These are phyloP conservation scores for Mirza zaza DNA, from an alignment of 2,113 vertebrate species.

Conservation along the genomic window DNA sequence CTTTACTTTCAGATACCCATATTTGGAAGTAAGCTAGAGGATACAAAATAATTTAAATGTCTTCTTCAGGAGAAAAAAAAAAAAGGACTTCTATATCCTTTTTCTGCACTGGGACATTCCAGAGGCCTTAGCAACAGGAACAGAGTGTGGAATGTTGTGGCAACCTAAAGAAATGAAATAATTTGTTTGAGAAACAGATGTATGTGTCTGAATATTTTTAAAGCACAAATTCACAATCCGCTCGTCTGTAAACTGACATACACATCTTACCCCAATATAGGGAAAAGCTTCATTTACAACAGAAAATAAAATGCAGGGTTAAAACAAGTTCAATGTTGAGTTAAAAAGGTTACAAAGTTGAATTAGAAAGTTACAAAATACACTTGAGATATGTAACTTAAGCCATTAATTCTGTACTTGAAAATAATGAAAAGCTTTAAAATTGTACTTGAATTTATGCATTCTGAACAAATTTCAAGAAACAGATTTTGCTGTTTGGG, in stretches of 20 bases:
- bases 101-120: conserved; percentile 67
- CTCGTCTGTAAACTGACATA: conserved; percentile 20
- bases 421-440: conserved; percentile 32
- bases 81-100: conserved; percentile 27
- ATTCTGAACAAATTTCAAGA: conserved; percentile 1
- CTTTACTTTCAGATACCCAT: conserved; percentile 45
- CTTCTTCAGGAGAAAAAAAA: neutral
- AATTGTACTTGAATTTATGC: neutral
- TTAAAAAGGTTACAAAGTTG: conserved; percentile 6
- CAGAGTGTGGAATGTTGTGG: conserved; percentile 37
- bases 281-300: neutral
- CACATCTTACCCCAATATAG: neutral
- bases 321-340: neutral
- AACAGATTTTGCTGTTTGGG: neutral
- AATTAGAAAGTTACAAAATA: conserved; percentile 13
- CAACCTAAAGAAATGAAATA: conserved; percentile 53
- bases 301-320: neutral
- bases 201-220: conserved; percentile 41
- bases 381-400: neutral
- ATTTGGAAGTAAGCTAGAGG: conserved; percentile 44
- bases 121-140: conserved; percentile 63
- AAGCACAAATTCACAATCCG: conserved; percentile 8
- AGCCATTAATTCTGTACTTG: neutral
- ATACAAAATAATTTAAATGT: conserved; percentile 62
- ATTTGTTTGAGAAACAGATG: conserved; percentile 5